Evolutionary conservation across 2,888 invertebrate genomes (phyloP).

Genomic region (Allacma fusca): DNA sequence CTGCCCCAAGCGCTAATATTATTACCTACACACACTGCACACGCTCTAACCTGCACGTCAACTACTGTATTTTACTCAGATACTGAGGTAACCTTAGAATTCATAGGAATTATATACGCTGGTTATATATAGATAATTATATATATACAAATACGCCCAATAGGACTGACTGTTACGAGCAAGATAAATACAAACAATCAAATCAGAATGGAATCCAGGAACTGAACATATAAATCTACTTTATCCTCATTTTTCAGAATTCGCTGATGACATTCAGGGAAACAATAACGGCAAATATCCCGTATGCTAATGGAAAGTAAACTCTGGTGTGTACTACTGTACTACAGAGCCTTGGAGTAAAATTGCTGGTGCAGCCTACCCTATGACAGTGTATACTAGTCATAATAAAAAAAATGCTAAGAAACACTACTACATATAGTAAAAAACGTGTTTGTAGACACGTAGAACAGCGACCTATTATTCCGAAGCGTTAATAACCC

Average conservation of each 20-base stretch:
- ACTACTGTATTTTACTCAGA: too few species aligned
- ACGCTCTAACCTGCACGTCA: too few species aligned
- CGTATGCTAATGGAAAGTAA: conserved; percentile 9
- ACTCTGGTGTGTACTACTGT: not conserved
- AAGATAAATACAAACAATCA: conserved; percentile 9
- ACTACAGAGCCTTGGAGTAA: too few species aligned
- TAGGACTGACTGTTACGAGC: not conserved
- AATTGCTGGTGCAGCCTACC: too few species aligned
- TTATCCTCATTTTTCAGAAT: conserved; percentile 17
- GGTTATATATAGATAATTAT: not conserved
- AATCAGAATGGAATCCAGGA: conserved; percentile 25
- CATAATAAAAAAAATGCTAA: too few species aligned
- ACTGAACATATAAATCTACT: not conserved
- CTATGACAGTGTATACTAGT: too few species aligned
- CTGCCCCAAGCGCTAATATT: not conserved
- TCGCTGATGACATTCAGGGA: conserved; percentile 30
- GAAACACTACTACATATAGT: too few species aligned
- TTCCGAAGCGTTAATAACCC: too few species aligned
- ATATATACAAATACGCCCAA: not conserved
- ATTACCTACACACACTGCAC: too few species aligned
- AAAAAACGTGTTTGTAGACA: not conserved
- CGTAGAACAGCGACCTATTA: too few species aligned
- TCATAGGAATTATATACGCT: too few species aligned
- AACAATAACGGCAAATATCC: not conserved
- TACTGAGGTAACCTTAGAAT: too few species aligned